Base-by-base conservation (phyloP, 2,888 invertebrate species). In the Axea sp. region DNA sequence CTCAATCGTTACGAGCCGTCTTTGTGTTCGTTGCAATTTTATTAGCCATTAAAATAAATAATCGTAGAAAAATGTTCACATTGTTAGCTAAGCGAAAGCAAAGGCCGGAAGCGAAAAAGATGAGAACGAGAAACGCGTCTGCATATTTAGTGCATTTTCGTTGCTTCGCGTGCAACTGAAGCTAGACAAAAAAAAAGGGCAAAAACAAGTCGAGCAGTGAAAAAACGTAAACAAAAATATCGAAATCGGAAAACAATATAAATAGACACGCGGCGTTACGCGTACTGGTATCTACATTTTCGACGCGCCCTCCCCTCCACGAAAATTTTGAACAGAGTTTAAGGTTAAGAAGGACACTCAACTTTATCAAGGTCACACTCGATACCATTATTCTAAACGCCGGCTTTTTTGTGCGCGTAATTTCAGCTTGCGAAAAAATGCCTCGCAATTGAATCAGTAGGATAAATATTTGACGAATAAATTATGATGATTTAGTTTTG, bases 81-180 rank as follows among this genome's bases (percentile, higher is more conserved):
- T 59, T 59, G 45, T 59, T 35, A 45, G 33, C 28, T 3, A 22
- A 12, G 57, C 43, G 57, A 57, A 57, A 57, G 57, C 43, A 57
- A 43, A 33, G 35, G n/a, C 59, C 45, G 59, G 59, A 59, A 59
- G 37, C 8, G 59, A 59, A 59, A 45, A 59, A 59, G 45, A 59
- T 35, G 45, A 47, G 45, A 59, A 47, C 26, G 17, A 45, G 57
- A 57, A 33, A 55, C 11, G 41, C 22, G 31, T 39, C 17, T 53
- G 53, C 37, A 39, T 53, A 15, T 24, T 37, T 24, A 7, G 26
- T 24, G 14, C 26, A n/a, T n/a, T n/a, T n/a, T n/a, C n/a, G 30
- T 19, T 2, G 19, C 19, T 19, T 19, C 19, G n/a, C n/a, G n/a
- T n/a, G n/a, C n/a, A n/a, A n/a, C n/a, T n/a, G n/a, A n/a, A n/a